These are phyloP conservation scores for Cylloceria caligata DNA, from an alignment of 2,888 invertebrate genomes.

Conservation along the genomic window DNA sequence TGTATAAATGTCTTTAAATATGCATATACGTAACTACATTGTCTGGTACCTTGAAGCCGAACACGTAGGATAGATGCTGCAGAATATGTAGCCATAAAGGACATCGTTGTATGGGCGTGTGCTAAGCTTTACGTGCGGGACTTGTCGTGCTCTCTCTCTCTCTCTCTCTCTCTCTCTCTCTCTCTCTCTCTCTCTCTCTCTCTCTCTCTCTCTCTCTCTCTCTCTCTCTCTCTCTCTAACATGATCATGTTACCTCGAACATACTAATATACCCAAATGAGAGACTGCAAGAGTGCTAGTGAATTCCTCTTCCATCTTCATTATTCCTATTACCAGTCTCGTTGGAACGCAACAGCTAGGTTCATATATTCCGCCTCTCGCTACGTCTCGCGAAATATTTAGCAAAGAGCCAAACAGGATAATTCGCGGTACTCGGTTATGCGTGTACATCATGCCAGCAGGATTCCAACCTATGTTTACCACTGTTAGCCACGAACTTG, in stretches of 20 bases:
- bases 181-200: no score
- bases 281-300: slow-evolving; percentile 36
- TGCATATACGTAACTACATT: slow-evolving; percentile 18
- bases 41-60: not conserved
- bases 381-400: slow-evolving; percentile 70
- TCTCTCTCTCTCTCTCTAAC: no score
- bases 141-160: slow-evolving; percentile 13
- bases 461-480: not conserved
- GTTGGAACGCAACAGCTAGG: slow-evolving; percentile 57
- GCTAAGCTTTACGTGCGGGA: not conserved
- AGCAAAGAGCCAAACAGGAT: slow-evolving; percentile 16
- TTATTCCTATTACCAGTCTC: slow-evolving; percentile 75
- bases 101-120: slow-evolving; percentile 5
- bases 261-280: slow-evolving; percentile 34
- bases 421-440: slow-evolving; percentile 16
- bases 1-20: slow-evolving; percentile 34
- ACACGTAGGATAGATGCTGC: slow-evolving; percentile 3
- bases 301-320: slow-evolving; percentile 76
- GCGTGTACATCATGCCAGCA: not conserved
- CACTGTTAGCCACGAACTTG: slow-evolving; percentile 2
- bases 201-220: no score
- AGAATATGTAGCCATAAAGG: not conserved
- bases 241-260: slow-evolving; percentile 36
- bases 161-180: no score
- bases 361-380: slow-evolving; percentile 32